Evolutionary conservation across 2,888 invertebrate genomes (phyloP), one percentile per base, ranked within the genome.

Genomic region (Tortrix viridana): DNA sequence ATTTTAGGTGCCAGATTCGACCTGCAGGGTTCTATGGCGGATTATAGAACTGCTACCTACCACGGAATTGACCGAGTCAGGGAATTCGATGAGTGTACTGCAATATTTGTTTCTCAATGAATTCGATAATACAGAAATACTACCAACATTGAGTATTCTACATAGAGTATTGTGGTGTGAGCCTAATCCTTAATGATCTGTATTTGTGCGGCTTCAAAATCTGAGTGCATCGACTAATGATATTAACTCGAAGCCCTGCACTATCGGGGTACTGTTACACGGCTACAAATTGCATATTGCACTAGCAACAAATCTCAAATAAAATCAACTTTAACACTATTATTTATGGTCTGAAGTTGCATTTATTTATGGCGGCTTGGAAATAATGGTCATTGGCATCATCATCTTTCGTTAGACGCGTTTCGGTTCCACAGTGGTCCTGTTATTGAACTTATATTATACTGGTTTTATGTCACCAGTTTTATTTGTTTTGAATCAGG

Each of bases 181-280:
- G 7, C 16, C 18, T 16, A 19, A 44, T 44, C 18, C 19, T 18
- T 19, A 19, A 19, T 44, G 19, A 3, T 44, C 46, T 37, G 26
- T 41, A 16, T 52, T 49, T 32, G 18, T 41, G 18, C 9, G 57
- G 52, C 63, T 63, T 58, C 58, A 26, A 41, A 47, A 47, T 63
- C 57, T 58, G 41, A 41, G 41, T 41, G 50, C 56, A 62, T 49
- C 49, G 22, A 43, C 56, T 62, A 62, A 62, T 56, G 63, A 58
- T 58, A 63, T 58, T 58, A 63, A 52, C 37, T n/a, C 47, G 57
- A 58, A 63, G 57, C 56, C 56, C 43, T 19, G 41, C 41, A 16
- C 41, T 41, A 16, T 41, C 6, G 41, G 41, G 20, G 41, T 58
- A 58, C 63, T 58, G 57, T 58, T 63, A 62, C 56, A 43, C 48